Base-by-base conservation (phyloP, 2,888 invertebrate genomes). In the Deladenus siricidicola region DNA sequence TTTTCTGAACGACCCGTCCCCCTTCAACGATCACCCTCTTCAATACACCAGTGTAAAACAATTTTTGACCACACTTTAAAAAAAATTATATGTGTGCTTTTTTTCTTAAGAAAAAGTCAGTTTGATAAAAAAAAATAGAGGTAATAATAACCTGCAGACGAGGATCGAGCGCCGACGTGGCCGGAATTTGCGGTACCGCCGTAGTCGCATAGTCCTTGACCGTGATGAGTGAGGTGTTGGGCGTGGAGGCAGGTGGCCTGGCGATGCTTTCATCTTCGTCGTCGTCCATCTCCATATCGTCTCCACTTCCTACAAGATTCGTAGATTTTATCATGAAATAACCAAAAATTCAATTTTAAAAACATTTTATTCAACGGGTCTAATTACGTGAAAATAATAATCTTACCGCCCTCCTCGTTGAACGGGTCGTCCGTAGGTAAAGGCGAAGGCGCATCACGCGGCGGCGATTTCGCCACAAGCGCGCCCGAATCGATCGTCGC, bases 211-310 rank as follows among this genome's bases (percentile, higher is more conserved):
- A n/a, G n/a, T n/a, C n/a, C n/a, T n/a, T n/a, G n/a, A n/a, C n/a
- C n/a, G n/a, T n/a, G n/a, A n/a, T n/a, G n/a, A n/a, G n/a, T n/a
- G n/a, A n/a, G n/a, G n/a, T n/a, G n/a, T n/a, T 42, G 42, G 56
- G 21, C 24, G 42, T 64, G 4, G 57, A 58, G 28, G 34, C 47
- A 42, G 45, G 44, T 43, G 63, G 48, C 23, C 4, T 24, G 24
- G 39, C 19, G 50, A 45, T 43, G 51, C 49, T 24, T 3, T 23
- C 26, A n/a, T 19, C 56, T 14, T 72, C 68, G 4, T 72, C 72
- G 26, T 69, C 72, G 30, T 68, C 72, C 56, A 73, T 66, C 24
- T 72, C 72, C 72, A 72, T 72, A 51, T 73, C 72, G 21, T 65
- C 65, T 6, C 43, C 61, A 17, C 62, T 49, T 8, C 34, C 45